These are phyloP conservation scores for Axinella damicornis DNA, from an alignment of 37 sponge, comb jelly and placozoan species.

Conservation along the genomic window DNA sequence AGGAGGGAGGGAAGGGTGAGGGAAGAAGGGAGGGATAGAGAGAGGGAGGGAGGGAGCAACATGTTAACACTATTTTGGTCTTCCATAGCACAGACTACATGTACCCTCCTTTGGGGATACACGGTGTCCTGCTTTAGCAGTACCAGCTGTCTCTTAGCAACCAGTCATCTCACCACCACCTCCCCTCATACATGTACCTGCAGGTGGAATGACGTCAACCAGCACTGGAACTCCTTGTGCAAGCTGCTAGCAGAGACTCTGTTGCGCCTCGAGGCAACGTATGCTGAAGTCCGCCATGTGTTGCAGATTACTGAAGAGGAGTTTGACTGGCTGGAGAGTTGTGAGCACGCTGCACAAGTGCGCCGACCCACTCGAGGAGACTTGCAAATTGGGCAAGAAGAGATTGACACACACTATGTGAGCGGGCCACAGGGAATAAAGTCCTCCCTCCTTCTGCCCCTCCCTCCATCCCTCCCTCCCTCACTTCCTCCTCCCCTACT, in stretches of 20 bases:
- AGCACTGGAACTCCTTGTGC: conserved; percentile 69
- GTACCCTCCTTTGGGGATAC: too few relatives aligned
- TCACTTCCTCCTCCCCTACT: too few relatives aligned
- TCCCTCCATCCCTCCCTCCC: too few relatives aligned
- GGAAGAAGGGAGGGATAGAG: too few relatives aligned
- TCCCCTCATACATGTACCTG: neutral
- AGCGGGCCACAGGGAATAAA: neutral
- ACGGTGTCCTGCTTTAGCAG: too few relatives aligned
- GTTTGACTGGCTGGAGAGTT: conserved; percentile 57
- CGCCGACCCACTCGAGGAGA: conserved; percentile 22
- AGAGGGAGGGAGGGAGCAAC: too few relatives aligned
- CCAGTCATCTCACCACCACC: too few relatives aligned
- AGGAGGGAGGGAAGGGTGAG: too few relatives aligned
- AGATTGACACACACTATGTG: conserved; percentile 52
- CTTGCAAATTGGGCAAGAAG: conserved; percentile 27
- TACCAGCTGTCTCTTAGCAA: too few relatives aligned
- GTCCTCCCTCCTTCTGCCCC: too few relatives aligned
- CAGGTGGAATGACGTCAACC: conserved; percentile 65
- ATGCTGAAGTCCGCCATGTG: conserved; percentile 50
- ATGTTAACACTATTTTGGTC: too few relatives aligned
- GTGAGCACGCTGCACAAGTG: neutral
- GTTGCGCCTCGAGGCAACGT: conserved; percentile 46
- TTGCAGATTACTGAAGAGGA: conserved; percentile 45
- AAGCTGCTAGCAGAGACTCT: conserved; percentile 68
- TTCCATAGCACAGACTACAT: too few relatives aligned